Percentiles rank a stretch among this genome's conserved stretches.
phyloP scores from a whole-genome alignment of 2,113 vertebrate genomes.

The Gallinago jamesoni region DNA sequence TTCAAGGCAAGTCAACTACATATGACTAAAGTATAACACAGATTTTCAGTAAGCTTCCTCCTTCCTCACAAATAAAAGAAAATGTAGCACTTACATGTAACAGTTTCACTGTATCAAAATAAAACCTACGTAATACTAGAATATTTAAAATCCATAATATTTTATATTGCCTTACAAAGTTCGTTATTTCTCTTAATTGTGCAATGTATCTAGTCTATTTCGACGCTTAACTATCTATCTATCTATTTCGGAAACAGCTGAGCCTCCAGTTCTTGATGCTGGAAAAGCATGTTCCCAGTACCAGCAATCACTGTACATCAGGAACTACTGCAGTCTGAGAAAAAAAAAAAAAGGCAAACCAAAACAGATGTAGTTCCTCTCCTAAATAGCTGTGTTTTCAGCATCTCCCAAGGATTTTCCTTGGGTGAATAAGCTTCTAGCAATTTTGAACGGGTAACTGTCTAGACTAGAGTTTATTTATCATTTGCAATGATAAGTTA shows the following conservation, averaged over 20 bases:
- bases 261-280: not conserved
- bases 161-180: not conserved
- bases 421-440: not conserved
- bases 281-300: not conserved
- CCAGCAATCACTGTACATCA: not conserved
- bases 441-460: not conserved
- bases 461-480: not conserved
- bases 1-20: not conserved
- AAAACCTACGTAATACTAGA: not conserved
- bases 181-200: not conserved
- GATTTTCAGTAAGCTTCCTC: not conserved
- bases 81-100: not conserved
- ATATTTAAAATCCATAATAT: not conserved
- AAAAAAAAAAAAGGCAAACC: not conserved
- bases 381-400: not conserved
- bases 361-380: not conserved
- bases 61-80: not conserved
- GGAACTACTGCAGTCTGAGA: not conserved
- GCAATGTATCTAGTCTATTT: not conserved
- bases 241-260: not conserved
- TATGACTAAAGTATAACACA: accelerated
- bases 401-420: not conserved
- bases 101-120: not conserved
- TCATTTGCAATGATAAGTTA: not conserved
- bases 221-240: not conserved